phyloP scores from a whole-genome alignment of 2,797 vertebrate genomes.

The Acanthiza pusilla region DNA sequence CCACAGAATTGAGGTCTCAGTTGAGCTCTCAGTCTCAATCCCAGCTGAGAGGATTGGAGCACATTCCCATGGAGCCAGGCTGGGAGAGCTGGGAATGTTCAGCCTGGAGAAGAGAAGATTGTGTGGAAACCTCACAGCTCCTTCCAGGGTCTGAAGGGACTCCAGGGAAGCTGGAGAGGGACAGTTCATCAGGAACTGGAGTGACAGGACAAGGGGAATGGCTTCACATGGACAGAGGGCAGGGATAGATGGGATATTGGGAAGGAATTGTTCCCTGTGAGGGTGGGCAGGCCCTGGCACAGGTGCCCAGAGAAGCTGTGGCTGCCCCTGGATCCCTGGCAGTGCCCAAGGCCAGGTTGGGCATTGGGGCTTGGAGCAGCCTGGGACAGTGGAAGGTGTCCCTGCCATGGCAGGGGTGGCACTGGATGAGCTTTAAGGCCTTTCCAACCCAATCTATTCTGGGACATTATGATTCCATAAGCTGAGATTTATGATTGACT shows the following conservation, averaged over 20 bases:
- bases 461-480: too few relatives aligned
- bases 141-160: not conserved
- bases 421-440: fast-evolving
- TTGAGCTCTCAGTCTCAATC: too few relatives aligned
- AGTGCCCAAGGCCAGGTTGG: not conserved
- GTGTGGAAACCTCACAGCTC: not conserved
- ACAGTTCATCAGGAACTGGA: not conserved
- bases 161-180: not conserved
- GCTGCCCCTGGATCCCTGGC: not conserved
- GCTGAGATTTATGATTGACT: not conserved
- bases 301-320: not conserved
- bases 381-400: fast-evolving
- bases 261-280: fast-evolving
- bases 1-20: too few relatives aligned
- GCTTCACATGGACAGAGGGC: fast-evolving
- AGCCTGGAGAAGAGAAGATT: not conserved
- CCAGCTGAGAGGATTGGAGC: not conserved
- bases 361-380: fast-evolving
- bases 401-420: not conserved
- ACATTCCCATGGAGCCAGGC: fast-evolving
- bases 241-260: fast-evolving
- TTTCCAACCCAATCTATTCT: fast-evolving
- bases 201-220: not conserved
- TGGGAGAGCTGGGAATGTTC: not conserved
- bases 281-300: not conserved